phyloP scores from a whole-genome alignment of 2,888 invertebrate genomes.

The Alsophila aescularia region DNA sequence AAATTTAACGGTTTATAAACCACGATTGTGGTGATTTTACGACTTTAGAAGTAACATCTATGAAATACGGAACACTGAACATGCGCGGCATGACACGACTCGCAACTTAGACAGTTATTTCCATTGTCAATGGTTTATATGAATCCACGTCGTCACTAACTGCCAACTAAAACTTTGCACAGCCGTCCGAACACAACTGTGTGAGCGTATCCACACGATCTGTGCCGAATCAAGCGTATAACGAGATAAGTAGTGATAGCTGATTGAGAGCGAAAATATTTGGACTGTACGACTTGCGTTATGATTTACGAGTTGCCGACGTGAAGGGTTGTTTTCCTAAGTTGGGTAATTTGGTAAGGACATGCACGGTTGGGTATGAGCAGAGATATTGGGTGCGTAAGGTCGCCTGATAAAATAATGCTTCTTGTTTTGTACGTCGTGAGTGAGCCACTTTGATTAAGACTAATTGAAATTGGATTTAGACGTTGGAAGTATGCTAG shows the following conservation, averaged over 20 bases:
- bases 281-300: slow-evolving; percentile 36
- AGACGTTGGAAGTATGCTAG: no score
- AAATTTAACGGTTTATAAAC: no score
- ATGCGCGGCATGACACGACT: no score
- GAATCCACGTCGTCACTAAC: not conserved
- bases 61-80: no score
- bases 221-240: slow-evolving; percentile 38
- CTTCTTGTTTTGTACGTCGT: not conserved
- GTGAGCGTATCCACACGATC: slow-evolving; percentile 36
- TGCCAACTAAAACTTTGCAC: slow-evolving; percentile 5
- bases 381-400: not conserved
- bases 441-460: no score
- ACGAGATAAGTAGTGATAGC: slow-evolving; percentile 38
- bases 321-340: slow-evolving; percentile 29
- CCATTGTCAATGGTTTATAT: no score
- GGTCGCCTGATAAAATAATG: not conserved
- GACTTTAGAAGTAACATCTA: no score
- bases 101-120: no score
- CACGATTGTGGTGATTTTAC: no score
- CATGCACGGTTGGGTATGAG: not conserved
- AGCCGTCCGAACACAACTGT: slow-evolving; percentile 36
- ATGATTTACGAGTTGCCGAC: slow-evolving; percentile 31
- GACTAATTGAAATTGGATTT: no score
- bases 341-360: slow-evolving; percentile 24
- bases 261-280: slow-evolving; percentile 37